A percentile compares a stretch with the other conserved stretches of the same genome.
These are phyloP conservation scores for Odontocerum albicorne DNA, from an alignment of 2,888 invertebrate species.

Conservation along the genomic window DNA sequence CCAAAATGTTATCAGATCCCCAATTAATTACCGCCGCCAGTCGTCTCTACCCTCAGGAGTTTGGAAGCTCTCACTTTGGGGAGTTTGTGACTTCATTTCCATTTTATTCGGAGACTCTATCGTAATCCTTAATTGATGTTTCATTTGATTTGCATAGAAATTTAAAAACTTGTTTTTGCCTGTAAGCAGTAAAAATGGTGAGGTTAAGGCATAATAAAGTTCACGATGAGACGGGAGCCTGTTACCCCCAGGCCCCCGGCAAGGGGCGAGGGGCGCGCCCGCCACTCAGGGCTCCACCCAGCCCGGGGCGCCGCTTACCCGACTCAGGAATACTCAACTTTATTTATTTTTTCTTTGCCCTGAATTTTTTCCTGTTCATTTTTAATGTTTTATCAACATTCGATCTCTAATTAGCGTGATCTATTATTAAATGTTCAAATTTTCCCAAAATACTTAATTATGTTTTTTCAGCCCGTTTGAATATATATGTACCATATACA, in stretches of 20 bases:
- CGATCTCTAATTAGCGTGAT: too few relatives aligned
- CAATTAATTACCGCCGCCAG: too few relatives aligned
- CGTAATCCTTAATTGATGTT: constrained; percentile 34
- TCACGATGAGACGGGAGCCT: constrained; percentile 1
- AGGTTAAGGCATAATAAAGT: constrained; percentile 20
- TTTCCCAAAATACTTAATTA: too few relatives aligned
- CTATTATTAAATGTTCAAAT: too few relatives aligned
- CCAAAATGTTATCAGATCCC: too few relatives aligned
- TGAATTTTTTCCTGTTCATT: too few relatives aligned
- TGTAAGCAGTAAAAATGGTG: constrained; percentile 6
- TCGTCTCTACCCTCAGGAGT: too few relatives aligned
- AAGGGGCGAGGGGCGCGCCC: too few relatives aligned
- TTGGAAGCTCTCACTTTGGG: too few relatives aligned
- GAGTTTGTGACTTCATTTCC: constrained; percentile 11
- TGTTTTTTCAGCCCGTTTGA: too few relatives aligned
- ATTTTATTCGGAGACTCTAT: constrained; percentile 22
- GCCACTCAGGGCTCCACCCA: background rate
- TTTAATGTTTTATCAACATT: too few relatives aligned
- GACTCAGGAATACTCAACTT: background rate
- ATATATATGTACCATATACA: too few relatives aligned
- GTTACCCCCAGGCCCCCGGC: background rate
- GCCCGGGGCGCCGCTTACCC: background rate
- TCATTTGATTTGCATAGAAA: constrained; percentile 34
- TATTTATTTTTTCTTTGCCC: background rate
- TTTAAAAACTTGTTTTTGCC: constrained; percentile 29